Base-by-base conservation (phyloP, 2,113 vertebrate genomes). In the Isurus oxyrinchus region DNA sequence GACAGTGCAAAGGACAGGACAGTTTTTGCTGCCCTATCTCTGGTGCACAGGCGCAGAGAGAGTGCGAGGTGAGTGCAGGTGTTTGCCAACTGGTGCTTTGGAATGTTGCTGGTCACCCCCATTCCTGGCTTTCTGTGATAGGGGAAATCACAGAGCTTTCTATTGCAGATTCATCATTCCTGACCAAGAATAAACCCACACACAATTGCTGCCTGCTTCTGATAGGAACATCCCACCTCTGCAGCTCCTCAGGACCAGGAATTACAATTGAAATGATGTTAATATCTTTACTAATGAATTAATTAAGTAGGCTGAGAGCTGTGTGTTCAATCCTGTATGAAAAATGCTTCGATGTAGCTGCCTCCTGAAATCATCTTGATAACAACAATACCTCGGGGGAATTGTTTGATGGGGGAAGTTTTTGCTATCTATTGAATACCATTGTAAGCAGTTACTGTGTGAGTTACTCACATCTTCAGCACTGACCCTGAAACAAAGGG, bases 401-500 rank as follows among this genome's bases (percentile, higher is more conserved):
- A 59, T 31, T 44, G 61, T 49, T 31, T 49, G 40, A 69, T 10
- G 49, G 66, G 61, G 23, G 8, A 69, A 44, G 25, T 95, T 69
- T 72, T 49, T 95, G 8, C 21, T 14, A 95, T 72, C 44, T 49
- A 69, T 67, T 94, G 61, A 21, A 94, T 31, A 94, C 4, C 61
- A 67, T 31, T 35, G 90, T n/a, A 0, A 59, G 90, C 31, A 61
- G 44, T 72, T 72, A 25, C 94, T 31, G 19, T 72, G 61, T 8
- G 3, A 95, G 40, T 72, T 72, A 95, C 94, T 72, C 5, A 72
- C 66, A 69, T 49, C 93, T 95, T 95, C 49, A 25, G 66, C 63
- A 53, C 94, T 72, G 67, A 53, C 40, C 94, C 67, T 95, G 94
- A 95, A 72, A 95, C 94, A 95, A 95, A 95, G 94, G 44, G n/a